Conservation (phyloP, 2,113 vertebrate genomes). For the Aspidoscelis tigris region DNA sequence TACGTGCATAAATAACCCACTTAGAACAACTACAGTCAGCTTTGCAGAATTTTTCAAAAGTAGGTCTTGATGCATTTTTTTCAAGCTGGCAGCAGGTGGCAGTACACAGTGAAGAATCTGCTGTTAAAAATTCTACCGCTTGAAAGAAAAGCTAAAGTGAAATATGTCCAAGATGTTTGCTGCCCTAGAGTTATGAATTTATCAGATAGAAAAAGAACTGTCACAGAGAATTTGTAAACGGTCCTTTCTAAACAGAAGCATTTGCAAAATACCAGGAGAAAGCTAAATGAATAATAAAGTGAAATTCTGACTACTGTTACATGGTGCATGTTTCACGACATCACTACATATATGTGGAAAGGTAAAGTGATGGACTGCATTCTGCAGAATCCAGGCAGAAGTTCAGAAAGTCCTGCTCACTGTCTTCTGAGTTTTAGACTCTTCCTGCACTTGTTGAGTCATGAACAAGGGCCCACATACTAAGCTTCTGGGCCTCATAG, state of each 20-base stretch:
- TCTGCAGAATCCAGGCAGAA: constrained; percentile 23
- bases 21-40: constrained; percentile 54
- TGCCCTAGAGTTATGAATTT: constrained; percentile 52
- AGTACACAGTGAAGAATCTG: constrained; percentile 72
- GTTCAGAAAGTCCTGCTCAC: constrained; percentile 2
- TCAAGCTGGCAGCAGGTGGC: constrained; percentile 74
- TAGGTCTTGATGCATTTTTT: constrained; percentile 74
- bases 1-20: constrained; percentile 41
- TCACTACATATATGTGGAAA: constrained; percentile 32
- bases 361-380: constrained; percentile 5
- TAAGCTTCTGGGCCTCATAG: too few relatives aligned
- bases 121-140: constrained; percentile 39
- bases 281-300: constrained; percentile 53
- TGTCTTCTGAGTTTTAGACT: constrained; percentile 11
- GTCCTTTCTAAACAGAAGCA: constrained; percentile 51
- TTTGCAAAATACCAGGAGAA: constrained; percentile 52
- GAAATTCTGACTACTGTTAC: constrained; percentile 46
- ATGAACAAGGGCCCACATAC: too few relatives aligned
- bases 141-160: constrained; percentile 49
- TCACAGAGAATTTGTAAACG: constrained; percentile 59
- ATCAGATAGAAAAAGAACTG: constrained; percentile 54
- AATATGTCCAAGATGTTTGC: constrained; percentile 55
- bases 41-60: constrained; percentile 53
- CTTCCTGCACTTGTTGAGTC: too few relatives aligned
- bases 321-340: constrained; percentile 9